Percentiles rank a stretch among this genome's conserved stretches.
Evolutionary conservation across 1,140 invertebrate species (phyloP).

Genomic region (Musca vetustissima): DNA sequence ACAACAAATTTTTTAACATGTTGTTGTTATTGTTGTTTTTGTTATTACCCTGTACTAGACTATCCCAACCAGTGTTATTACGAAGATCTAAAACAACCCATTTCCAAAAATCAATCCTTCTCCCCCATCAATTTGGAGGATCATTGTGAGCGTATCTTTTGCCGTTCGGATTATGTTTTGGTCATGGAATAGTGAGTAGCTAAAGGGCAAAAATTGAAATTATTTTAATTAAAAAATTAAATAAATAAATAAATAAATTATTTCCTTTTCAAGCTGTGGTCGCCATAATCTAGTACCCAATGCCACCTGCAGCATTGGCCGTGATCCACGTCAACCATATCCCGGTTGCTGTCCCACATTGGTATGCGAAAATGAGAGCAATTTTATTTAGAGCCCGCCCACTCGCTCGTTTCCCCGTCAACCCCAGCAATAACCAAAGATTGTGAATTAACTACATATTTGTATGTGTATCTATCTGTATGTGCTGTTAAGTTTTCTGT

Average conservation of each 20-base stretch:
- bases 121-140: constrained; percentile 50
- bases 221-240: not conserved
- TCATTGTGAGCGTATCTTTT: constrained; percentile 46
- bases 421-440: too few relatives aligned
- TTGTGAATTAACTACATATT: too few relatives aligned
- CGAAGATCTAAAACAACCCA: constrained; percentile 47
- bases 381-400: constrained; percentile 37
- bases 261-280: constrained; percentile 38
- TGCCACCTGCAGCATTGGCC: constrained; percentile 39
- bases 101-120: constrained; percentile 47
- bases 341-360: constrained; percentile 47
- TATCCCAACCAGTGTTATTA: constrained; percentile 50
- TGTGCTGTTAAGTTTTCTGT: too few relatives aligned
- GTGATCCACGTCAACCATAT: constrained; percentile 46
- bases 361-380: constrained; percentile 43
- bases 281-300: constrained; percentile 47
- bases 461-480: too few relatives aligned
- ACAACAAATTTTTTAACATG: too few relatives aligned
- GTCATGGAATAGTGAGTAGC: constrained; percentile 44
- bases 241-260: too few relatives aligned
- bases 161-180: constrained; percentile 45
- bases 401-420: too few relatives aligned
- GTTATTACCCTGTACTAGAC: constrained; percentile 29
- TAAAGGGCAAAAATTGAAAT: too few relatives aligned
- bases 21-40: too few relatives aligned